Percentiles rank a stretch among this genome's conserved stretches.
These are phyloP conservation scores for Rhingia rostrata DNA, from an alignment of 2,888 invertebrate genomes.

Conservation along the genomic window DNA sequence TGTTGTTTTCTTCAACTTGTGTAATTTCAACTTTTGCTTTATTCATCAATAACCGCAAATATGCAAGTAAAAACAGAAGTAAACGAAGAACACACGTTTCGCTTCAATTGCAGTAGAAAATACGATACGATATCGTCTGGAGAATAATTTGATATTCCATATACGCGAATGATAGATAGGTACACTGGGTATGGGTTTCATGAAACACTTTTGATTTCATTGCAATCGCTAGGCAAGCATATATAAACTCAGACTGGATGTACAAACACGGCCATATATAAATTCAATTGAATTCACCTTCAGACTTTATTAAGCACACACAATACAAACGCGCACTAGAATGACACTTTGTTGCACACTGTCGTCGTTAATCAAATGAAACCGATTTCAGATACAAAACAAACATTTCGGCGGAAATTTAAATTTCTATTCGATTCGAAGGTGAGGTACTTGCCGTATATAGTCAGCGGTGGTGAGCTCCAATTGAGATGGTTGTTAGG, in stretches of 20 bases:
- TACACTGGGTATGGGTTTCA: slow-evolving; percentile 21
- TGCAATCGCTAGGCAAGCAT: slow-evolving; percentile 28
- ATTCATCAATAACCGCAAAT: slow-evolving; percentile 72
- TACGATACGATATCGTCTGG: slow-evolving; percentile 59
- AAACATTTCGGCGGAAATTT: slow-evolving; percentile 26
- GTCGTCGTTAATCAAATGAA: slow-evolving; percentile 41
- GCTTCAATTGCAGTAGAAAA: slow-evolving; percentile 64
- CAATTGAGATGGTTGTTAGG: slow-evolving; percentile 45
- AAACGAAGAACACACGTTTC: slow-evolving; percentile 50
- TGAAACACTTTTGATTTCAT: slow-evolving; percentile 71
- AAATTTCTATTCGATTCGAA: slow-evolving; percentile 45
- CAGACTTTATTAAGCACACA: slow-evolving; percentile 50
- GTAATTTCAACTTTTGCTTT: slow-evolving; percentile 65
- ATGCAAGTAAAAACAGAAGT: slow-evolving; percentile 50
- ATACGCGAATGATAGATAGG: slow-evolving; percentile 5
- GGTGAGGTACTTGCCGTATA: neutral
- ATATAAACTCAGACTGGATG: slow-evolving; percentile 26
- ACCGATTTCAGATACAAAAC: neutral
- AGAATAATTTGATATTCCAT: slow-evolving; percentile 60
- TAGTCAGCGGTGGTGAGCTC: neutral
- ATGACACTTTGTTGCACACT: slow-evolving; percentile 33
- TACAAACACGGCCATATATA: slow-evolving; percentile 40
- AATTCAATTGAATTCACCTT: slow-evolving; percentile 71
- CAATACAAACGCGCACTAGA: slow-evolving; percentile 24
- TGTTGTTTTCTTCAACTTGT: slow-evolving; percentile 34